Conservation (phyloP, 2,797 vertebrate species). For the Pelobates cultripes region DNA sequence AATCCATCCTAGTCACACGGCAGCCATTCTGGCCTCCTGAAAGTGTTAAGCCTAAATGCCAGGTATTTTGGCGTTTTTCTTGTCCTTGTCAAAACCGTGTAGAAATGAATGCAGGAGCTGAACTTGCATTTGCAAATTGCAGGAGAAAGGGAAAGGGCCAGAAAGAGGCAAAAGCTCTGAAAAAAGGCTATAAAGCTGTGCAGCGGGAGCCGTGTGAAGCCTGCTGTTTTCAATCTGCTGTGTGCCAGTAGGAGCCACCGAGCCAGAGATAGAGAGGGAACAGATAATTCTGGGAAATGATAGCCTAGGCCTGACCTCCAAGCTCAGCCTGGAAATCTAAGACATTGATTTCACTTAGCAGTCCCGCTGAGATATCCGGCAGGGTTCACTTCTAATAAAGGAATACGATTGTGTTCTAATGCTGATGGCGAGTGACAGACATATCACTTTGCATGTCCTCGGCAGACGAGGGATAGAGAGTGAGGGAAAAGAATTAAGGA, state of each 20-base stretch:
- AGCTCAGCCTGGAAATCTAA: slow-evolving; percentile 79
- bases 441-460: slow-evolving; percentile 76
- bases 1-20: too few relatives aligned
- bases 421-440: slow-evolving; percentile 80
- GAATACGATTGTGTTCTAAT: slow-evolving; percentile 81
- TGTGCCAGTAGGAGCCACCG: slow-evolving; percentile 76
- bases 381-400: slow-evolving; percentile 81
- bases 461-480: slow-evolving; percentile 27
- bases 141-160: slow-evolving; percentile 59
- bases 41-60: too few relatives aligned
- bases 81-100: too few relatives aligned
- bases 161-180: slow-evolving; percentile 60
- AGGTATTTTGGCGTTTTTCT: too few relatives aligned
- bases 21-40: too few relatives aligned
- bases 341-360: slow-evolving; percentile 81
- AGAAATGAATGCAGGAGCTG: background rate
- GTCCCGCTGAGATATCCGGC: slow-evolving; percentile 77
- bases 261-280: slow-evolving; percentile 64
- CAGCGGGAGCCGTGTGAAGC: slow-evolving; percentile 73
- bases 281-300: slow-evolving; percentile 79
- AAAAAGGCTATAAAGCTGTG: slow-evolving; percentile 77
- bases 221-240: slow-evolving; percentile 85
- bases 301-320: slow-evolving; percentile 79
- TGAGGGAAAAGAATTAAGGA: slow-evolving; percentile 48
- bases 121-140: slow-evolving; percentile 60